Conservation (phyloP, 2,797 vertebrate species). For the Enteromius viviparus region DNA sequence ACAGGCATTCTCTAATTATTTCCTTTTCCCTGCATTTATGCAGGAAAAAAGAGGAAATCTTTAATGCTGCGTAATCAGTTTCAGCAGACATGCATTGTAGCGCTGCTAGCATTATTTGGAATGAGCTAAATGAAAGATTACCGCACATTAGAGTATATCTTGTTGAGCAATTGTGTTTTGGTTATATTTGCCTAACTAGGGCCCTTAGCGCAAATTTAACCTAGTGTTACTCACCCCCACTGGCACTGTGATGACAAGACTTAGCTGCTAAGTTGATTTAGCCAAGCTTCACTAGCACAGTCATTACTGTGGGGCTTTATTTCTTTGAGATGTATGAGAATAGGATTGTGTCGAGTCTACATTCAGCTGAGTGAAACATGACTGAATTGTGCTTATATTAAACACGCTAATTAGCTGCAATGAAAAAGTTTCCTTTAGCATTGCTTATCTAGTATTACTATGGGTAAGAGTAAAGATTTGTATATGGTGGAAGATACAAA, state of each 20-base stretch:
- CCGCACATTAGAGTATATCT: constrained; percentile 33
- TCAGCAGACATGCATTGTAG: constrained; percentile 58
- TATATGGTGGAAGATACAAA: not conserved
- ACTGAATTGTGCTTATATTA: constrained; percentile 50
- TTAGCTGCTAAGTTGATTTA: constrained; percentile 31
- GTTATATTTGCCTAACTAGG: not conserved
- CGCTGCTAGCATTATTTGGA: constrained; percentile 62
- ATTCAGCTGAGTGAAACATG: not conserved
- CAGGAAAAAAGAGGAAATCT: constrained; percentile 33
- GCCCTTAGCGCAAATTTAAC: not conserved
- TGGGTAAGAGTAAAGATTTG: not conserved
- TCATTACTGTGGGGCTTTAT: not conserved
- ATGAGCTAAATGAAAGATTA: constrained; percentile 59
- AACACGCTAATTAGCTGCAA: constrained; percentile 63
- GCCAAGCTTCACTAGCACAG: constrained; percentile 13
- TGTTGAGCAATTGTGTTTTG: constrained; percentile 21
- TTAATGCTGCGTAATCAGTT: constrained; percentile 69
- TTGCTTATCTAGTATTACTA: constrained; percentile 17
- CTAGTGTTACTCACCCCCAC: not conserved
- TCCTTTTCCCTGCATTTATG: not conserved
- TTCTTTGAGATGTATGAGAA: not conserved
- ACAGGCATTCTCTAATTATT: constrained; percentile 21
- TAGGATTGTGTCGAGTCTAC: not conserved
- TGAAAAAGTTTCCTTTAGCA: constrained; percentile 42
- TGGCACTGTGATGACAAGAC: constrained; percentile 14